Conservation (phyloP, 2,797 vertebrate genomes). For the Paratrypauchen microcephalus region DNA sequence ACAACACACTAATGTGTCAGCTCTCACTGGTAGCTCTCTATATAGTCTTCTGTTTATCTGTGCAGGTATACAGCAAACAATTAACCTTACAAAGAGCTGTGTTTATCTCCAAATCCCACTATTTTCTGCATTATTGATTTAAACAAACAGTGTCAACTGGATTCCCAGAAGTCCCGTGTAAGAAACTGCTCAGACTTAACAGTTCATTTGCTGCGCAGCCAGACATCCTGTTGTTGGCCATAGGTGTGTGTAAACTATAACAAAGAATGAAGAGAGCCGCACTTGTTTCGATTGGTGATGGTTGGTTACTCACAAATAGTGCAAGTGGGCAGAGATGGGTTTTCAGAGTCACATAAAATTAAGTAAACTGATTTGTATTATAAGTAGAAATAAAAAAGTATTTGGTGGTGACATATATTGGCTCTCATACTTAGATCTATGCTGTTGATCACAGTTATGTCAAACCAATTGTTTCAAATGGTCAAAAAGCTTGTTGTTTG, state of each 20-base stretch:
- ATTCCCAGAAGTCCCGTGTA: slow-evolving; percentile 45
- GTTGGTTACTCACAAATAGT: neutral
- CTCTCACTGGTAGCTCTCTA: neutral
- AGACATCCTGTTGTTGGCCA: slow-evolving; percentile 68
- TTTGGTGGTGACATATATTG: neutral
- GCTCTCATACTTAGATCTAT: neutral
- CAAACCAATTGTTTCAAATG: too few species aligned
- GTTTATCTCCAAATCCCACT: slow-evolving; percentile 17
- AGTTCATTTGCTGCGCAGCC: slow-evolving; percentile 59
- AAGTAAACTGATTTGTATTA: neutral
- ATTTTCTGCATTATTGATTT: slow-evolving; percentile 20
- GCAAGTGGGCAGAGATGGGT: neutral
- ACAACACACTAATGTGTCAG: slow-evolving; percentile 3
- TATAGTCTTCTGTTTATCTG: slow-evolving; percentile 8
- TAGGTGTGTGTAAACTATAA: slow-evolving; percentile 53
- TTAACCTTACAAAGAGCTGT: slow-evolving; percentile 36
- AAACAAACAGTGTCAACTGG: slow-evolving; percentile 26
- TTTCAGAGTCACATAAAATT: neutral
- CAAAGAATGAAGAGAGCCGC: slow-evolving; percentile 57
- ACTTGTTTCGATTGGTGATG: slow-evolving; percentile 54
- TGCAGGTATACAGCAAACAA: slow-evolving; percentile 16
- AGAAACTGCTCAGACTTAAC: slow-evolving; percentile 34
- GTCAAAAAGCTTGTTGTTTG: neutral
- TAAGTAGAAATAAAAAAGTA: neutral
- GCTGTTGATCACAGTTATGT: too few species aligned